Conservation (phyloP, 2,888 invertebrate genomes). For the Hypolimnas misippus region DNA sequence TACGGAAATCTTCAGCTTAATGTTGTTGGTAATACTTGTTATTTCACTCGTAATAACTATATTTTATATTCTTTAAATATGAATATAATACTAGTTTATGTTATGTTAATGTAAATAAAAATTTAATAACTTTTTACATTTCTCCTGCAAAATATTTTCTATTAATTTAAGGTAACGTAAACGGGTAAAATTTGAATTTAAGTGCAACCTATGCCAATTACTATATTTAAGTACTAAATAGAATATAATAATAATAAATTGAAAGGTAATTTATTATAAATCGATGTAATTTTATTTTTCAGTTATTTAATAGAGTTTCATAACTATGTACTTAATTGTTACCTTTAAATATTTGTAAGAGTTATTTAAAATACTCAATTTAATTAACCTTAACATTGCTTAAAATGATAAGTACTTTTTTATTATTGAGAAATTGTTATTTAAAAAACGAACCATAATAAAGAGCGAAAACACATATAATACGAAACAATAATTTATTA, state of each 20-base stretch:
- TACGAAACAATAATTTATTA: neutral
- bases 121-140: no score
- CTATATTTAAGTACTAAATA: neutral
- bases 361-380: no score
- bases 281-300: neutral
- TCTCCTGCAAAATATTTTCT: neutral
- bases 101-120: neutral
- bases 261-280: no score
- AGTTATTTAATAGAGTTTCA: neutral
- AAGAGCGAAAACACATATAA: no score
- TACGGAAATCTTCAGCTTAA: neutral
- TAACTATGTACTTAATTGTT: neutral
- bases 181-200: neutral
- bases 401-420: no score
- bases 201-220: neutral
- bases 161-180: neutral
- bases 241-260: no score
- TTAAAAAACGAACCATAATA: no score
- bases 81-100: neutral
- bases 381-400: no score
- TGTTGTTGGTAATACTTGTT: neutral
- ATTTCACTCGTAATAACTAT: neutral
- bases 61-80: neutral
- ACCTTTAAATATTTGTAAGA: no score
- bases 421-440: no score